Evolutionary conservation across 2,888 invertebrate species (phyloP), one percentile per base, ranked within the genome.

Genomic region (Apodemia zela): DNA sequence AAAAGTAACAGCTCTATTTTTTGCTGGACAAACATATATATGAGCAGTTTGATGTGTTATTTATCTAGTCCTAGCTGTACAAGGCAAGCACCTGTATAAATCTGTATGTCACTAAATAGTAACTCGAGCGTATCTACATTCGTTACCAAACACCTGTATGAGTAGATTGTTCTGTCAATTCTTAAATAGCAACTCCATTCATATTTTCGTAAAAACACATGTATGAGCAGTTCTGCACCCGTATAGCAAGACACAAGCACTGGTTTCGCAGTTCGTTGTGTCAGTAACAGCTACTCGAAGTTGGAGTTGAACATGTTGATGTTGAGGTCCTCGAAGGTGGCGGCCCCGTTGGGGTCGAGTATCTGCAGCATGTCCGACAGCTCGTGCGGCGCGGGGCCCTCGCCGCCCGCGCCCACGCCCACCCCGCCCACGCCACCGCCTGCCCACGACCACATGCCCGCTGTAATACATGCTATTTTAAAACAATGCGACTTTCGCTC

Each of bases 361-460:
- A 98, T 97, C 87, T 98, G 97, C 75, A 98, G 92, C 97, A 98
- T 97, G 78, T 98, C 98, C 17, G 97, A 96, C 64, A 98, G 93
- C 89, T 97, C 97, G 69, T 92, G 93, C 51, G 95, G 94, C 54
- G 94, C 94, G 64, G 94, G 93, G 45, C 82, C 76, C 0, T 78
- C 85, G 66, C 82, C 85, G 35, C 76, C 73, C 5, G 73, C 72
- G 54, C 73, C 78, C 21, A 72, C 74, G 51, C 75, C 80, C 47
- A 79, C 82, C 21, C 80, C 81, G 62, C 80, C 82, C 65, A 77
- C 82, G 63, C 81, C 73, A 87, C 93, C 93, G 73, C 93, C 91
- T 76, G 95, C 95, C 96, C 96, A 96, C 75, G 95, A 94, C 96
- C 96, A 96, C 94, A 96, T 95, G 68, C 95, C 96, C 93, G 83